Base-by-base conservation (phyloP, 2,113 vertebrate species). In the Lagopus muta region DNA sequence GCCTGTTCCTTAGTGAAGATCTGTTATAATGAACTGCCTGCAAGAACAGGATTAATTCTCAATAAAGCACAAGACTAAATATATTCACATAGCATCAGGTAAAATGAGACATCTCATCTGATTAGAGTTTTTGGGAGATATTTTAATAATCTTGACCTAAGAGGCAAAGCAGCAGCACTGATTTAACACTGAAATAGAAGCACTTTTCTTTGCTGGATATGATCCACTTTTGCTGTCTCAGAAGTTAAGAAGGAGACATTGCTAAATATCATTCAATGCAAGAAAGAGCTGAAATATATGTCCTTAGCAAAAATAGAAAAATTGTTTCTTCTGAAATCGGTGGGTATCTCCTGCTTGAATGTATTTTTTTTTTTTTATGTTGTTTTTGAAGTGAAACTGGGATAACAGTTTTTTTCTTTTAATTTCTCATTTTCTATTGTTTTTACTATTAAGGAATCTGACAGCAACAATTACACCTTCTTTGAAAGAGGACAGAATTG, bases 91-190 rank as follows among this genome's bases (percentile, higher is more conserved):
- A 78, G 69, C 55, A 91, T 30, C 34, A 84, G 90, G n/a, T 78
- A 91, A 94, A 94, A 65, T 54, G 94, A 92, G 79, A 36, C 62
- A 85, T 83, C 65, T 66, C 40, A 84, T 72, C 36, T 75, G 52
- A 93, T 77, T 74, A 73, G 66, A 24, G 27, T 74, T 83, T 94
- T 79, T 71, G 83, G 76, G 38, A 88, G 14, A 67, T 72, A 84
- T 10, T 61, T 58, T 70, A 89, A 92, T 84, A 88, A 86, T 43
- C 30, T 43, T 61, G 67, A 91, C 30, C 52, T 86, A 91, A 70
- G 48, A 86, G 85, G 57, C 30, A 60, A 70, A 86, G 27, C 19
- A 94, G 54, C 47, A 93, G 58, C 16, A 67, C 21, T 76, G 54
- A 79, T 70, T 90, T 90, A 81, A 69, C 54, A 73, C 73, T 52